Conservation (phyloP, 2,797 vertebrate genomes). For the Cuniculus paca region DNA sequence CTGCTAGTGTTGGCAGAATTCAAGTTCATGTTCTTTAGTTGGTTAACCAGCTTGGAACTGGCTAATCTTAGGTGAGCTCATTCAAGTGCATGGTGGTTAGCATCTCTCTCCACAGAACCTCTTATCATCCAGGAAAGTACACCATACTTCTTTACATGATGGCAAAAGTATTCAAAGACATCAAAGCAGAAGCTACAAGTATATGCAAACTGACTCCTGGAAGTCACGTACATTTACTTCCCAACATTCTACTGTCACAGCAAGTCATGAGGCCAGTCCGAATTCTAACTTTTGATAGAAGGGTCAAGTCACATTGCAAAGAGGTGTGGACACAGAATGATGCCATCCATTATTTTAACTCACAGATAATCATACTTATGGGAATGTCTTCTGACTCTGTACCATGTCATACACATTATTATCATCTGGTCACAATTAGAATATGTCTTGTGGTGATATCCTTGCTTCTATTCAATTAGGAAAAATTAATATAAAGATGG, state of each 20-base stretch:
- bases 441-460: not conserved
- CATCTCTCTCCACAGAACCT: not conserved
- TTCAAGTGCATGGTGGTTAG: not conserved
- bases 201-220: not conserved
- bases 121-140: not conserved
- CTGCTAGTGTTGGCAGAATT: not conserved
- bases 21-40: not conserved
- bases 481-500: slow-evolving; percentile 38
- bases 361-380: not conserved
- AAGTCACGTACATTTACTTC: slow-evolving; percentile 9
- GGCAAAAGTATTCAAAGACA: not conserved
- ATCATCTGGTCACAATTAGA: slow-evolving; percentile 1
- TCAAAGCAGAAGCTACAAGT: not conserved
- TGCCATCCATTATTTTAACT: not conserved
- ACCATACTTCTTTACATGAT: not conserved
- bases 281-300: not conserved
- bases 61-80: not conserved
- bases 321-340: not conserved
- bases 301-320: not conserved
- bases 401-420: not conserved
- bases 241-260: not conserved
- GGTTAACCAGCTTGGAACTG: not conserved
- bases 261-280: not conserved
- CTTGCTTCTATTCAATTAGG: not conserved
- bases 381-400: not conserved